Base-by-base conservation (phyloP, 92 coral and sea anemone species). In the Montipora capitata region DNA sequence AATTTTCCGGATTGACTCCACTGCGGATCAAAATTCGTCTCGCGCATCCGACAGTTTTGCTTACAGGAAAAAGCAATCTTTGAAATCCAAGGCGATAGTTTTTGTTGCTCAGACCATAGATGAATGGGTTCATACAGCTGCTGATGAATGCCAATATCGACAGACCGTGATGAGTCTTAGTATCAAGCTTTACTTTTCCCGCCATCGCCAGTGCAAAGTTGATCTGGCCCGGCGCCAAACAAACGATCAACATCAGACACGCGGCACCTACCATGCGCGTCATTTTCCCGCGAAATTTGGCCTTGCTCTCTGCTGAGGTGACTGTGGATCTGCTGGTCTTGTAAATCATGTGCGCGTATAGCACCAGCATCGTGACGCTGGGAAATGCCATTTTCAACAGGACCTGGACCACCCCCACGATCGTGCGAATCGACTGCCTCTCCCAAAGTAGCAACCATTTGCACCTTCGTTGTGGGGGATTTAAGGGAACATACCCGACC, bases 61-160 rank as follows among this genome's bases (percentile, higher is more conserved):
- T 48, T 48, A 9, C 52, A 48, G 52, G 17, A 63, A 17, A 3
- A 9, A 78, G 44, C 3, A 78, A n/a, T 48, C 43, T 59, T 27
- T 42, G 57, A 18, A n/a, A 78, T 27, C 72, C 83, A 10, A 12
- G 40, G 2, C 18, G 54, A n/a, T 78, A 78, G 18, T 62, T 78
- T 20, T 58, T 78, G 83, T 78, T 78, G 58, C 49, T 78, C 2
- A 78, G 41, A 35, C 83, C 83, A 27, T 78, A 78, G 44, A 78
- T 78, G 72, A 78, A 78, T 16, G 83, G 83, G 14, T 78, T 78
- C 57, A 78, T 6, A 11, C 83, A 78, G 38, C 83, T 78, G 72
- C 41, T 78, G 13, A 78, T 59, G 52, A 78, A 78, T 7, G 45
- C 72, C 72, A 78, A 4, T 0, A 78, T 72, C 4, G 83, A 61